Percentiles rank a stretch among this genome's conserved stretches.
phyloP scores from a whole-genome alignment of 1,140 invertebrate species.

The Tetramorium parvispinum region DNA sequence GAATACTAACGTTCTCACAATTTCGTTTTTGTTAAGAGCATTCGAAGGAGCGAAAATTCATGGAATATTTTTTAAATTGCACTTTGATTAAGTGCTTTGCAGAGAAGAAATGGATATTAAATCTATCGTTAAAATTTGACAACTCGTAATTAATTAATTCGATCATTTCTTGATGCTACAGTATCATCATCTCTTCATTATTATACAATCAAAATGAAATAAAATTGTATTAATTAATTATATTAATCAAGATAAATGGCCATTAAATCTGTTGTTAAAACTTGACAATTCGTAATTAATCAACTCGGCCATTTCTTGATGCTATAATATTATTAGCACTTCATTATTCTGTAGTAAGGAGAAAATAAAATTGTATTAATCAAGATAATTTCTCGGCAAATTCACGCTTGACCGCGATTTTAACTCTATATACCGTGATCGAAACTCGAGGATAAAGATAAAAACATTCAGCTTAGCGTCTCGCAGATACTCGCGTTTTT shows the following conservation, averaged over 20 bases:
- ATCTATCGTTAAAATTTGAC: neutral
- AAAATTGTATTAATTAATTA: neutral
- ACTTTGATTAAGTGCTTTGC: neutral
- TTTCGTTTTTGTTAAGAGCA: neutral
- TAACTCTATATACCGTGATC: neutral
- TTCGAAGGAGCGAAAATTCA: neutral
- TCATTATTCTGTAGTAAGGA: neutral
- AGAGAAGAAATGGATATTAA: no score
- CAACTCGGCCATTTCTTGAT: neutral
- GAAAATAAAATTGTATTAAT: neutral
- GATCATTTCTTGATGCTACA: neutral
- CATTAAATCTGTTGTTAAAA: neutral
- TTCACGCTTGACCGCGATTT: neutral
- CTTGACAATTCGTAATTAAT: neutral
- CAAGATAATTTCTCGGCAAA: neutral
- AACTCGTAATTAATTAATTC: neutral
- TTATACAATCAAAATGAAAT: neutral
- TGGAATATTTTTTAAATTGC: neutral
- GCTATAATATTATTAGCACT: neutral
- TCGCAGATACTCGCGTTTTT: neutral
- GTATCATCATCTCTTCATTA: neutral
- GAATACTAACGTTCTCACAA: neutral
- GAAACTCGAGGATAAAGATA: neutral
- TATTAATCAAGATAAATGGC: no score
- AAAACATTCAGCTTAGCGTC: neutral